Evolutionary conservation across 2,797 vertebrate genomes (phyloP), one percentile per base, ranked within the genome.

Genomic region (Sebastolobus altivelis): DNA sequence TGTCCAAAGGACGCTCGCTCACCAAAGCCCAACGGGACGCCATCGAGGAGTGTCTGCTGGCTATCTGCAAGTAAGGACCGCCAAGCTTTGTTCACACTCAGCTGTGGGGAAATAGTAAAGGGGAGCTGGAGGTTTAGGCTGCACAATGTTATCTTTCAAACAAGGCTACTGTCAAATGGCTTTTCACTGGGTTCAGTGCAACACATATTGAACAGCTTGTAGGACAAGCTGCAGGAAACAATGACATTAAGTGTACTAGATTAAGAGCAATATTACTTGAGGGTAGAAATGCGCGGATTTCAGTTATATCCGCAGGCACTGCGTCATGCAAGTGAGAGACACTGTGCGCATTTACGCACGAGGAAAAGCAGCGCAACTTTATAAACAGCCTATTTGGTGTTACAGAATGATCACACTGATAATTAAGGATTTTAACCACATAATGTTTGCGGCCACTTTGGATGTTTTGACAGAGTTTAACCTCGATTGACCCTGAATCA

Each of bases 21-120:
- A 99, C 98, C 49, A 99, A 99, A 94, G 99, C 98, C 37, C 99
- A 99, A 54, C 96, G 99, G 89, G 98, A 99, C 74, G 94, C 98
- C 65, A 99, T 99, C 75, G 97, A 99, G 92, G 98, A 99, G 82
- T 99, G 98, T 84, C 94, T 99, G 86, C 96, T 99, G 69, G 96
- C 98, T 73, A 97, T 99, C 87, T 99, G 98, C 96, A 97, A 95
- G 99, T 99, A 96, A 88, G 97, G 87, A 11, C 58, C 54, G 38
- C 18, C 2, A 8, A 54, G 16, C 10, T 72, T 55, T 49, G 35
- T 35, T 37, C 49, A 72, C 37, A 60, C 37, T 59, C 25, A 16
- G 22, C 59, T 16, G 63, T 52, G 25, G 33, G 35, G 12, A 58
- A 22, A 22, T 29, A 33, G 65, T 3, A 16, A 59, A 56, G 54